Evolutionary conservation across 2,797 vertebrate species (phyloP).

Genomic region (Urocyon cinereoargenteus): DNA sequence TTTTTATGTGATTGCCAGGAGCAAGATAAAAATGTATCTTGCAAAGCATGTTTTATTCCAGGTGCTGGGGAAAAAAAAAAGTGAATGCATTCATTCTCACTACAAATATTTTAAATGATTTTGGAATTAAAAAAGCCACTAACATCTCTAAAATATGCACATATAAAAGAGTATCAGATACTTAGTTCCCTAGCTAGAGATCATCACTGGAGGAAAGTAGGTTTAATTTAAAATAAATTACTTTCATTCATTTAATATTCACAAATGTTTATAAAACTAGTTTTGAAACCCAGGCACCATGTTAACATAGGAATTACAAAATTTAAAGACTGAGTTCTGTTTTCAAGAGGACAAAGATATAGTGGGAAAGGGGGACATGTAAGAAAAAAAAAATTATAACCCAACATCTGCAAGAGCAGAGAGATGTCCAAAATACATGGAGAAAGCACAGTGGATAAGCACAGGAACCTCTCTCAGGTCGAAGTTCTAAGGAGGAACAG

Average conservation of each 20-base stretch:
- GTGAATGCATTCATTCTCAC: conserved; percentile 20
- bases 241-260: not conserved
- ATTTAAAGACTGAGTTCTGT: not conserved
- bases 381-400: not conserved
- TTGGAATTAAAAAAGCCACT: not conserved
- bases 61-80: not conserved
- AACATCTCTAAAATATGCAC: not conserved
- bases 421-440: not conserved
- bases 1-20: conserved; percentile 1
- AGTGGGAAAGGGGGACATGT: not conserved
- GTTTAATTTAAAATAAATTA: conserved; percentile 21
- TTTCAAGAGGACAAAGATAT: not conserved
- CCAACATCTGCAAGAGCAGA: not conserved
- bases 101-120: conserved; percentile 23
- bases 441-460: not conserved
- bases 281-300: not conserved
- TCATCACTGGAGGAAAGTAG: not conserved
- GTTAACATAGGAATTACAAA: not conserved
- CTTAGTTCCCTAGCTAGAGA: not conserved
- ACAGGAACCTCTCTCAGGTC: not conserved
- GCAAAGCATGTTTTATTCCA: conserved; percentile 59
- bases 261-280: not conserved
- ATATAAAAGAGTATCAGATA: not conserved
- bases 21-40: conserved; percentile 54
- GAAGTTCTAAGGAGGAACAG: not conserved